A percentile compares a stretch with the other conserved stretches of the same genome.
Evolutionary conservation across 2,888 invertebrate genomes (phyloP).

Genomic region (Synergus laeviventris): DNA sequence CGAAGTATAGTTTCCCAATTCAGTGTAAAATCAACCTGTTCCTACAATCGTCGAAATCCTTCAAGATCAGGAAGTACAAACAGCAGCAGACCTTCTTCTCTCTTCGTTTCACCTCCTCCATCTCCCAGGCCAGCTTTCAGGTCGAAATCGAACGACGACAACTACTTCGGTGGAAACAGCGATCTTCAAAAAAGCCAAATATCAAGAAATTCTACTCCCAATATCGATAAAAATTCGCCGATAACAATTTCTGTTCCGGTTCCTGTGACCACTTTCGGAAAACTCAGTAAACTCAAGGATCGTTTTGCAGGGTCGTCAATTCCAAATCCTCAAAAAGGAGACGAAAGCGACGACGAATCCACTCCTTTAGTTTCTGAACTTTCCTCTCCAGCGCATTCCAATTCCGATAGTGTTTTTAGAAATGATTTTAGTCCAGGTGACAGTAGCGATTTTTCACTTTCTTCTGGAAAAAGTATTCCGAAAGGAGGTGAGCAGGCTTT

Average conservation of each 20-base stretch:
- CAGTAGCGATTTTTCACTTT: constrained; percentile 61
- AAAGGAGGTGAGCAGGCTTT: constrained; percentile 52
- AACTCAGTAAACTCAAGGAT: constrained; percentile 64
- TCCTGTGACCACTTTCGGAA: constrained; percentile 61
- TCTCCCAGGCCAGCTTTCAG: constrained; percentile 69
- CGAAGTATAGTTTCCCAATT: constrained; percentile 68
- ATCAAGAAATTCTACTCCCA: constrained; percentile 8
- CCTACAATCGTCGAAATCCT: constrained; percentile 52
- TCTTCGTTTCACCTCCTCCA: constrained; percentile 68
- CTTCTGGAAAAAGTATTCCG: constrained; percentile 59
- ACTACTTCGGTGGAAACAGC: constrained; percentile 39
- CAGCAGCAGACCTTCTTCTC: constrained; percentile 61
- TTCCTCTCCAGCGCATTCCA: constrained; percentile 71
- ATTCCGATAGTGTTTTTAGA: constrained; percentile 65
- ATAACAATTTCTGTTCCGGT: constrained; percentile 58
- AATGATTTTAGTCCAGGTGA: constrained; percentile 60
- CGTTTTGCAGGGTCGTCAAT: constrained; percentile 54
- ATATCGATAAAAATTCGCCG: background rate
- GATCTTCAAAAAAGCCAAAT: constrained; percentile 33
- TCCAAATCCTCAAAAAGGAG: constrained; percentile 44
- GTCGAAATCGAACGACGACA: constrained; percentile 70
- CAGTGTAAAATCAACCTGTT: constrained; percentile 64
- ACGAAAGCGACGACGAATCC: constrained; percentile 82
- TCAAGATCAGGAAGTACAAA: background rate
- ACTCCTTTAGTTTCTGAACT: constrained; percentile 81